phyloP scores from a whole-genome alignment of 2,113 vertebrate genomes.

The Cheilinus undulatus region DNA sequence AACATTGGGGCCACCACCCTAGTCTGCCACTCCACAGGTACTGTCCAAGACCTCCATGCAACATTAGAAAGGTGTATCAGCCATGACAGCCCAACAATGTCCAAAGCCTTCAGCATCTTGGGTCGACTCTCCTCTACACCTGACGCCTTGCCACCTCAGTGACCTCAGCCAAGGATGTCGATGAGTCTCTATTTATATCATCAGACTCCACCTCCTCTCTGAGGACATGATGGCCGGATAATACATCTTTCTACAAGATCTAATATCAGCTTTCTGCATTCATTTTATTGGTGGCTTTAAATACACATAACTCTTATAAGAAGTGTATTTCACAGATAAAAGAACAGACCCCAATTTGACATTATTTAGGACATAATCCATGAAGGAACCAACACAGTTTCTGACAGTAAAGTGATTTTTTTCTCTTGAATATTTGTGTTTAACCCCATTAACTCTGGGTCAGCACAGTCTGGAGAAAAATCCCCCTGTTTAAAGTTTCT shows the following conservation, averaged over 20 bases:
- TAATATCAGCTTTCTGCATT: too few species aligned
- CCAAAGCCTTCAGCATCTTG: background rate
- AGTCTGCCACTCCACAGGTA: slow-evolving; percentile 7
- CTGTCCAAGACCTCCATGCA: background rate
- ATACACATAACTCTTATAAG: too few species aligned
- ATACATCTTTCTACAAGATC: too few species aligned
- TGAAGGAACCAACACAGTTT: background rate
- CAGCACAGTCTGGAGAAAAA: background rate
- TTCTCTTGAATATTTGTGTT: background rate
- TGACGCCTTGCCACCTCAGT: too few species aligned
- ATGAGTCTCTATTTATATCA: too few species aligned
- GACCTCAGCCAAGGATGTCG: too few species aligned
- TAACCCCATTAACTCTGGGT: background rate
- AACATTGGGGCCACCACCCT: too few species aligned
- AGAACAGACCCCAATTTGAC: background rate
- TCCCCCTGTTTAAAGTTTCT: background rate
- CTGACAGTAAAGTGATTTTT: background rate
- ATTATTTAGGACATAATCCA: background rate
- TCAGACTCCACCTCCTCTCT: too few species aligned
- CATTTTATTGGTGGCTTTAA: too few species aligned
- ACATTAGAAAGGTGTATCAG: slow-evolving; percentile 2
- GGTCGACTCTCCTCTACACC: too few species aligned
- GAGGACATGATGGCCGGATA: too few species aligned
- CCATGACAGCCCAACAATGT: background rate
- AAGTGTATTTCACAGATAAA: too few species aligned